Evolutionary conservation across 2,888 invertebrate species (phyloP).

Genomic region (Cephus spinipes): DNA sequence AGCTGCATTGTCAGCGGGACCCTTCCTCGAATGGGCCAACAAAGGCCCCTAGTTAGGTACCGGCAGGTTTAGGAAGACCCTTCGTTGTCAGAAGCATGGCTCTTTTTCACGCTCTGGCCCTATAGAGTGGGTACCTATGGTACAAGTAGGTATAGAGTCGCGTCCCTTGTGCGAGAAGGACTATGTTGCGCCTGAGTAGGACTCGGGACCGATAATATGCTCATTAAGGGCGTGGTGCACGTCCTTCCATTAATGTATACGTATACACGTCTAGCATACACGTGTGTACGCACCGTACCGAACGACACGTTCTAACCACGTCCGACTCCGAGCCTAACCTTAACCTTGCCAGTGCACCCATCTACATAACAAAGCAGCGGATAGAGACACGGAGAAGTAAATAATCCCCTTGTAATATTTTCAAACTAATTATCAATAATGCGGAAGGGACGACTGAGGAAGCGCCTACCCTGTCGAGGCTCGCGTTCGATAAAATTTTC

Average conservation of each 20-base stretch:
- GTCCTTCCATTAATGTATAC: constrained; percentile 26
- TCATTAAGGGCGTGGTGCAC: constrained; percentile 13
- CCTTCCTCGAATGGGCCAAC: constrained; percentile 1
- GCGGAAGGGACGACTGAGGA: background rate
- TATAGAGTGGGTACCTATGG: background rate
- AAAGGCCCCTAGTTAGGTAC: constrained; percentile 3
- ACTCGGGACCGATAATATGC: constrained; percentile 19
- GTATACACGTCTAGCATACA: background rate
- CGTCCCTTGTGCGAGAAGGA: constrained; percentile 23
- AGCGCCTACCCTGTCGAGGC: background rate
- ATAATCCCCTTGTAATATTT: background rate
- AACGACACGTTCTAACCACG: background rate
- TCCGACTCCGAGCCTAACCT: background rate
- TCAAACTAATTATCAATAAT: background rate
- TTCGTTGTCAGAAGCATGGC: constrained; percentile 27
- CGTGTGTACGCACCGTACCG: background rate
- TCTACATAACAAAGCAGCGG: background rate
- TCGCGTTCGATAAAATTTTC: background rate
- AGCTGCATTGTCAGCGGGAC: constrained; percentile 7
- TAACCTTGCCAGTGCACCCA: background rate
- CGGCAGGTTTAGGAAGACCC: background rate
- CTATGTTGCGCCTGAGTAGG: constrained; percentile 24
- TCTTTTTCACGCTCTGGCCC: constrained; percentile 26
- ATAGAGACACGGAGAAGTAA: background rate
- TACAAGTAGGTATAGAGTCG: background rate